These are phyloP conservation scores for Tetragnatha montana DNA, from an alignment of 2,888 invertebrate species.

Conservation along the genomic window DNA sequence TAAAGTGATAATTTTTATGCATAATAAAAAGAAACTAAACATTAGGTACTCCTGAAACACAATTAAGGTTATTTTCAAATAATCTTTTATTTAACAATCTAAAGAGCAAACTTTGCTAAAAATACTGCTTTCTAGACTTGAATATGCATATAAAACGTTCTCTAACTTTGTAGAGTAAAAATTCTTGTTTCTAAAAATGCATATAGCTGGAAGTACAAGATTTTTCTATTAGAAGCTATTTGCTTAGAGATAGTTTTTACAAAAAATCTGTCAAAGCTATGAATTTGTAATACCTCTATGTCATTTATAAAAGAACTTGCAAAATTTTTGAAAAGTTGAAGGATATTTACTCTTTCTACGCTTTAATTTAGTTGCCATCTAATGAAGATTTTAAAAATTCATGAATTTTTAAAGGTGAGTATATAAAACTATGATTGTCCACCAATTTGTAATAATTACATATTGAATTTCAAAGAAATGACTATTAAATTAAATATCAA, in stretches of 20 bases:
- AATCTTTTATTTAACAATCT: too few species aligned
- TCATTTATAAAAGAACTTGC: not conserved
- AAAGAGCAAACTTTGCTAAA: slow-evolving; percentile 35
- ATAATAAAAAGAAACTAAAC: not conserved
- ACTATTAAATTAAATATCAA: too few species aligned
- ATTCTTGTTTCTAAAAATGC: slow-evolving; percentile 60
- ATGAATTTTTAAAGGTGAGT: not conserved
- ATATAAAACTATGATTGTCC: slow-evolving; percentile 31
- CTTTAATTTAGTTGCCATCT: not conserved
- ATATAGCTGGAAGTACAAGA: slow-evolving; percentile 68
- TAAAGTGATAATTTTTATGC: slow-evolving; percentile 7
- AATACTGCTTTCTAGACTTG: slow-evolving; percentile 30
- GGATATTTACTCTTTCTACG: not conserved
- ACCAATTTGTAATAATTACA: not conserved
- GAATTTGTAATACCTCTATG: not conserved
- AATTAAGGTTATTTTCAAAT: not conserved
- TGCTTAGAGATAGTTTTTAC: slow-evolving; percentile 2
- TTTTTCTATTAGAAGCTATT: slow-evolving; percentile 56
- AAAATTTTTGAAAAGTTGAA: not conserved
- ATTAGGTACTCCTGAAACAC: not conserved
- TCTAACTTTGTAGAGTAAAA: slow-evolving; percentile 42
- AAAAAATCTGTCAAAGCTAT: slow-evolving; percentile 15
- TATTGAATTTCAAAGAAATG: not conserved
- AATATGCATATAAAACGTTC: slow-evolving; percentile 50
- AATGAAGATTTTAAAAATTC: slow-evolving; percentile 4